Evolutionary conservation across 2,797 vertebrate genomes (phyloP), one percentile per base, ranked within the genome.

Genomic region (Pygocentrus nattereri): DNA sequence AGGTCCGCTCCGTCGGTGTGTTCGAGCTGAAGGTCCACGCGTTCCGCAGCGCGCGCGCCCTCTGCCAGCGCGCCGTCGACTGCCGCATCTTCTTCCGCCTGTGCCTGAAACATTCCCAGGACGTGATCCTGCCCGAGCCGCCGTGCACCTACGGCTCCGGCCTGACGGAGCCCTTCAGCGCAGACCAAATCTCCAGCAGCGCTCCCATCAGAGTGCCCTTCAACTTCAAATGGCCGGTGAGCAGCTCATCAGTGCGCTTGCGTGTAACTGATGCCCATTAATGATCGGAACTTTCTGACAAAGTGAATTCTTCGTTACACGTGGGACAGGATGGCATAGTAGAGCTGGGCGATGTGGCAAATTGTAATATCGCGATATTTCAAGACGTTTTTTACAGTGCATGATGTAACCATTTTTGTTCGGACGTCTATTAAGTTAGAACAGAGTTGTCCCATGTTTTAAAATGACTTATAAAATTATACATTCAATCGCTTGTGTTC

Each of bases 1-100:
- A 98, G 97, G 91, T 85, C 0, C 59, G 82, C 18, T 93, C 90
- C 1, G 92, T 94, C 0, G 96, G 95, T 1, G 92, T 96, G 73
- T 97, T 98, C 59, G 96, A 97, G 86, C 89, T 98, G 85, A 96
- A 96, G 89, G 93, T 98, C 44, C 93, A 95, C 54, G 96, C 94
- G 59, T 96, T 96, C 75, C 91, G 74, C 81, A 91, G 86, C 83
- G 76, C 93, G 2, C 62, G 86, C 50, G 76, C 77, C 31, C 50
- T 90, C 34, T 34, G 34, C 34, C 34, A 2, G 3, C 34, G 6
- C 34, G 34, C 34, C 34, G 6, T 3, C 3, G 90, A 94, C 59
- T 97, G 97, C 59, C 94, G 88, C 68, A 90, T 97, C 23, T 96
- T 96, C 88, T 97, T 98, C 90, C 94, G 95, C 16, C 93, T 97